These are phyloP conservation scores for Parnassius mnemosyne DNA, from an alignment of 2,888 invertebrate genomes.

Conservation along the genomic window DNA sequence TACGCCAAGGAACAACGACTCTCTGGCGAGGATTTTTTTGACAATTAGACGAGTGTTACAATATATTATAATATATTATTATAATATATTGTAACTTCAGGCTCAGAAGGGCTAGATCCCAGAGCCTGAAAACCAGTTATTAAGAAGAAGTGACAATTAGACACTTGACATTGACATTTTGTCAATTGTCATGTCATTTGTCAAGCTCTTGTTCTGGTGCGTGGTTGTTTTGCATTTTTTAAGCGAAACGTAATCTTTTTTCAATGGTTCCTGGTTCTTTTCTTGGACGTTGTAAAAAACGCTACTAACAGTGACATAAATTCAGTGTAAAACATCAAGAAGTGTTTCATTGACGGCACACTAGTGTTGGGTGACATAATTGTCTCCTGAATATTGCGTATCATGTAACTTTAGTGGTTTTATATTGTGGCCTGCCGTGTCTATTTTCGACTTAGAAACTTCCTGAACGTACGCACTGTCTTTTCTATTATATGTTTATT, in stretches of 20 bases:
- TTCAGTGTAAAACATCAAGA: conserved; percentile 30
- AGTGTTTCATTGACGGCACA: conserved; percentile 35
- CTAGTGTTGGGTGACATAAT: conserved; percentile 52
- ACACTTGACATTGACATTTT: no score
- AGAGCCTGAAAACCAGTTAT: no score
- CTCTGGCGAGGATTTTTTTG: no score
- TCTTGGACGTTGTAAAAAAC: conserved; percentile 40
- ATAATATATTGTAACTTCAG: no score
- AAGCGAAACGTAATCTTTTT: conserved; percentile 36
- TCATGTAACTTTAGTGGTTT: conserved; percentile 71
- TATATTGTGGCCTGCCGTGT: conserved; percentile 62
- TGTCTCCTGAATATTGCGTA: conserved; percentile 45
- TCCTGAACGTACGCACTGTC: conserved; percentile 49
- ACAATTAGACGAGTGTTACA: no score
- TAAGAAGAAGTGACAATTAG: no score
- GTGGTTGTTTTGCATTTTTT: conserved; percentile 47
- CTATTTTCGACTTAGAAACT: conserved; percentile 62
- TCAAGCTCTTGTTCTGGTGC: conserved; percentile 32
- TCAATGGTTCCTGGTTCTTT: conserved; percentile 31
- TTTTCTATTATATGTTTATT: conserved; percentile 3
- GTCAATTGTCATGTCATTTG: conserved; percentile 31
- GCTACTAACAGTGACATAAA: conserved; percentile 33
- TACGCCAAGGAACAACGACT: no score
- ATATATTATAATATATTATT: no score
- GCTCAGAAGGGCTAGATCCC: no score